Evolutionary conservation across 2,888 invertebrate genomes (phyloP), one percentile per base, ranked within the genome.

Genomic region (Rotaria magnacalcarata): DNA sequence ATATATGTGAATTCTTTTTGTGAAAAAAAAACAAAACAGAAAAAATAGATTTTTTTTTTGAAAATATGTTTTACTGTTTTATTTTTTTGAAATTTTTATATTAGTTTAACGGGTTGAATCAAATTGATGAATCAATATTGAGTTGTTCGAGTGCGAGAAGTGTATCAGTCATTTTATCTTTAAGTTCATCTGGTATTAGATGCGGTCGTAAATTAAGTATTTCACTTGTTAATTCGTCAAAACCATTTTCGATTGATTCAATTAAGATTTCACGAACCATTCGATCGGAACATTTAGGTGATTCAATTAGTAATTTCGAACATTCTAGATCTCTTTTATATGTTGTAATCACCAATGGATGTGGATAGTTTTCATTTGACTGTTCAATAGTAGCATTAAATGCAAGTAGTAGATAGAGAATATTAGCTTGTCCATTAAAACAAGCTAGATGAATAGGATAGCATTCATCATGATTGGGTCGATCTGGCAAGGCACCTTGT

Each of bases 341-440:
- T 47, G 80, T 80, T 80, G 80, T 80, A 47, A 80, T 80, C 7
- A 80, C 80, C 19, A 80, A 80, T 80, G 80, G 80, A 80, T 80
- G 80, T 47, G 80, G 80, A 80, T 80, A 80, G n/a, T 80, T 80
- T 80, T 43, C 80, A 47, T 80, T 80, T 8, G 80, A 47, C 11
- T 80, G 47, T 47, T 80, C 80, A 80, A 80, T 80, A 43, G 10
- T 47, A 5, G 47, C 80, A 80, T 80, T 80, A 14, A 47, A 80
- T 47, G 80, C 24, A 47, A 80, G 11, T 2, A 80, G 47, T 47
- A 80, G 47, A 47, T 47, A 47, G 43, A 80, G 47, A 47, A 80
- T 80, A 80, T 80, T 47, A 4, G 47, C 24, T 47, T 47, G 80
- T n/a, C 80, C 80, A 47, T 80, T 80, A 47, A 47, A 80, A 80